These are phyloP conservation scores for Scrobipalpa atriplicella DNA, from an alignment of 2,888 invertebrate genomes.

Conservation along the genomic window DNA sequence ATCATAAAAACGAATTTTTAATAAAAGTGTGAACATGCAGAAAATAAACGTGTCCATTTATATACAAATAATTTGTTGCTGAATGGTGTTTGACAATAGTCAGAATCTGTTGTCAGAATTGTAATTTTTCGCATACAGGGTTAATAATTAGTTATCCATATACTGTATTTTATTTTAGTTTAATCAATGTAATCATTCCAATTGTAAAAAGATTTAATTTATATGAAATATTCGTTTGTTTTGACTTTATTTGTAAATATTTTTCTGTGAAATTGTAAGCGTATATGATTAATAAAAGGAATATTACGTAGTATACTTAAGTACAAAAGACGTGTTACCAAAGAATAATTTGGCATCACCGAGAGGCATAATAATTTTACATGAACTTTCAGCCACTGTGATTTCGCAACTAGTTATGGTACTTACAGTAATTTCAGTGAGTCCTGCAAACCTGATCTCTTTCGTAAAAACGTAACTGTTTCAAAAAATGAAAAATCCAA, in stretches of 20 bases:
- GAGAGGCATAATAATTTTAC: background rate
- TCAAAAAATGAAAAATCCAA: too few species aligned
- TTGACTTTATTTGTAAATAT: background rate
- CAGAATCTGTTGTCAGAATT: too few species aligned
- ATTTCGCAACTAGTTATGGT: background rate
- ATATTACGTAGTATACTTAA: background rate
- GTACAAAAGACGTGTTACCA: constrained; percentile 29
- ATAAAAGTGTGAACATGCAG: too few species aligned
- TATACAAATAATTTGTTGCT: too few species aligned
- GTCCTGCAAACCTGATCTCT: background rate
- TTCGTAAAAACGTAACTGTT: too few species aligned
- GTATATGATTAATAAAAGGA: background rate
- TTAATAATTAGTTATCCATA: background rate
- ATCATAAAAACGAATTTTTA: too few species aligned
- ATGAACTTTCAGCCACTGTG: background rate
- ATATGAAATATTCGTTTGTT: too few species aligned
- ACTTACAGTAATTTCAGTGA: background rate
- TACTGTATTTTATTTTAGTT: background rate
- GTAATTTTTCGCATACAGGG: constrained; percentile 10
- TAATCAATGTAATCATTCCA: constrained; percentile 17
- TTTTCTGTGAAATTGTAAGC: background rate
- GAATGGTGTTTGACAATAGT: too few species aligned
- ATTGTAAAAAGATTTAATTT: background rate
- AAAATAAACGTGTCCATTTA: too few species aligned
- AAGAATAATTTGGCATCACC: constrained; percentile 24